A percentile compares a stretch with the other conserved stretches of the same genome.
These are phyloP conservation scores for Hymenochirus boettgeri DNA, from an alignment of 2,113 vertebrate genomes.

Conservation along the genomic window DNA sequence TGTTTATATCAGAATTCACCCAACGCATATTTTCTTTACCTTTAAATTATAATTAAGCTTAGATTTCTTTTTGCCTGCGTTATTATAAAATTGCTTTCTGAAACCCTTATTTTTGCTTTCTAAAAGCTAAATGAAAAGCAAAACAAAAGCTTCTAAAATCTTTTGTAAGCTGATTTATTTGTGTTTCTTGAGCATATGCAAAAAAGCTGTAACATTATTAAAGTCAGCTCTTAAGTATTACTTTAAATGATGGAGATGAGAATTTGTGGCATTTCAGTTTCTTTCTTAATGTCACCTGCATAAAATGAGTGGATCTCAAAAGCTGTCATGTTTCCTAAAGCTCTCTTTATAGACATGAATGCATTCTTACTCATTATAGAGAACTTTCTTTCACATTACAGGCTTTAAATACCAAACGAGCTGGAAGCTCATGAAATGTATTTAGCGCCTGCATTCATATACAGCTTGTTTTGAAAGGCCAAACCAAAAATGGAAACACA, in stretches of 20 bases:
- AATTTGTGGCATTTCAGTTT: conserved; percentile 14
- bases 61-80: conserved; percentile 1
- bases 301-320: conserved; percentile 10
- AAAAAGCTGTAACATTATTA: conserved; percentile 14
- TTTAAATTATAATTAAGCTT: no score
- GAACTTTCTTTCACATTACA: neutral
- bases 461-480: neutral
- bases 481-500: neutral
- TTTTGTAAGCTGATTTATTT: conserved; percentile 28
- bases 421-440: neutral
- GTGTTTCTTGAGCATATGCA: conserved; percentile 7
- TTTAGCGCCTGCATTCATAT: neutral
- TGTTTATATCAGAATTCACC: no score
- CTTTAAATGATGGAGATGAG: conserved; percentile 9
- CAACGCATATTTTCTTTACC: no score
- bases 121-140: conserved; percentile 5
- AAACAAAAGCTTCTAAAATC: conserved; percentile 29
- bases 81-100: conserved; percentile 16
- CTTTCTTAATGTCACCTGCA: conserved; percentile 14
- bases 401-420: neutral
- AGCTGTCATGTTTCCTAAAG: conserved; percentile 1
- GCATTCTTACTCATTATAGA: conserved; percentile 6
- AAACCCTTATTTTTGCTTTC: conserved; percentile 12
- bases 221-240: conserved; percentile 15
- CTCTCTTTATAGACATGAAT: conserved; percentile 15